These are phyloP conservation scores for Phyllopteryx taeniolatus DNA, from an alignment of 2,113 vertebrate genomes.

Conservation along the genomic window DNA sequence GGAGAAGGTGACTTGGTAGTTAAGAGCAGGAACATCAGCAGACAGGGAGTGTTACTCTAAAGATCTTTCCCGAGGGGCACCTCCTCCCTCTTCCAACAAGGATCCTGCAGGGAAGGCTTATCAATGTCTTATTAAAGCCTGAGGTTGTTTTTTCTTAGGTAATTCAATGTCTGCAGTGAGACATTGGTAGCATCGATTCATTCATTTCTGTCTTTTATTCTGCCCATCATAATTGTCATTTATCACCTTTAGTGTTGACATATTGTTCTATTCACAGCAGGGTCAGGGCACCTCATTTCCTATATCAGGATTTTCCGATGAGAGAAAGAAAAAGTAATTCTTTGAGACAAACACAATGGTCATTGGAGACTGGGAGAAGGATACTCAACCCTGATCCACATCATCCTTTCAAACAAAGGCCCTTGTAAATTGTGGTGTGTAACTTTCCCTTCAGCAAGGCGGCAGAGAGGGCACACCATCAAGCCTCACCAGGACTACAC, in stretches of 20 bases:
- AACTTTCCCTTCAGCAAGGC: constrained; percentile 27
- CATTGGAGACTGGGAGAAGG: constrained; percentile 21
- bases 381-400: constrained; percentile 34
- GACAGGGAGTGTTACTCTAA: constrained; percentile 47
- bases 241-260: constrained; percentile 40
- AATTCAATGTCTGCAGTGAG: constrained; percentile 1
- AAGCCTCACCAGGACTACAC: constrained; percentile 35
- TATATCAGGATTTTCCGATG: constrained; percentile 39
- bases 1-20: constrained; percentile 21
- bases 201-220: neutral
- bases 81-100: constrained; percentile 28
- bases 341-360: constrained; percentile 23
- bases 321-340: constrained; percentile 31
- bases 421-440: constrained; percentile 35
- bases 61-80: constrained; percentile 51
- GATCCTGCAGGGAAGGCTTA: constrained; percentile 27
- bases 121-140: constrained; percentile 24
- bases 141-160: constrained; percentile 8
- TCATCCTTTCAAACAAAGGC: constrained; percentile 46
- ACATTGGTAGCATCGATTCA: constrained; percentile 9
- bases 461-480: constrained; percentile 24
- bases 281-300: constrained; percentile 38
- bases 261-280: constrained; percentile 29
- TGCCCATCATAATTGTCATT: constrained; percentile 4
- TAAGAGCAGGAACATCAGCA: constrained; percentile 42